Evolutionary conservation across 2,888 invertebrate species (phyloP), one percentile per base, ranked within the genome.

Genomic region (Brachylomia viminalis): DNA sequence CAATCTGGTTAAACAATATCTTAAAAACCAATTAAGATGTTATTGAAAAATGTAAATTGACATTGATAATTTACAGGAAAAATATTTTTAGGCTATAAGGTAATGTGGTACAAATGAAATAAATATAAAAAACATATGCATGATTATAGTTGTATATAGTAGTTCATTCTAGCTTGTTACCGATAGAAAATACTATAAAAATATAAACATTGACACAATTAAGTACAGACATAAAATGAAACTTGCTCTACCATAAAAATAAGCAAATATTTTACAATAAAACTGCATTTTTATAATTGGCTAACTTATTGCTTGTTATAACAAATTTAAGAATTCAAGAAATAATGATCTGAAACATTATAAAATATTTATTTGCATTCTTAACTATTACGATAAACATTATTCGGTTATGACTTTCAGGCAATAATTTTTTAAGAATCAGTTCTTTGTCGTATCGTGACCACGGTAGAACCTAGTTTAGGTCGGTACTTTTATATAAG

Each of bases 261-360:
- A 54, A 52, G 49, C 66, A 75, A 66, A 61, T 38, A 17, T 15
- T 58, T 66, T 58, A 42, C n/a, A 70, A 47, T 67, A 58, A 71
- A 80, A 73, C 33, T 11, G 5, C 5, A 45, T 70, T 75, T 52
- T 69, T 30, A 79, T 82, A 82, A 82, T 77, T 82, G 77, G 68
- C 47, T 61, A 45, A 71, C 23, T 70, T 49, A 56, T 42, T 49
- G 49, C 73, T 82, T 65, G 56, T 77, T 82, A 77, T 8, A 71
- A 52, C 1, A 61, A 69, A 65, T 68, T 7, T 61, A 11, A 66
- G 8, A 66, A 47, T 30, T 58, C 8, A n/a, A 49, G 11, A 75
- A 75, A 80, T 75, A 80, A 70, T 61, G 49, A 56, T 56, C 27
- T 47, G 15, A 27, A 76, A 33, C 4, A 30, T 65, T 27, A 33